phyloP scores from a whole-genome alignment of 2,113 vertebrate genomes.

The Pachypanchax playfairii region DNA sequence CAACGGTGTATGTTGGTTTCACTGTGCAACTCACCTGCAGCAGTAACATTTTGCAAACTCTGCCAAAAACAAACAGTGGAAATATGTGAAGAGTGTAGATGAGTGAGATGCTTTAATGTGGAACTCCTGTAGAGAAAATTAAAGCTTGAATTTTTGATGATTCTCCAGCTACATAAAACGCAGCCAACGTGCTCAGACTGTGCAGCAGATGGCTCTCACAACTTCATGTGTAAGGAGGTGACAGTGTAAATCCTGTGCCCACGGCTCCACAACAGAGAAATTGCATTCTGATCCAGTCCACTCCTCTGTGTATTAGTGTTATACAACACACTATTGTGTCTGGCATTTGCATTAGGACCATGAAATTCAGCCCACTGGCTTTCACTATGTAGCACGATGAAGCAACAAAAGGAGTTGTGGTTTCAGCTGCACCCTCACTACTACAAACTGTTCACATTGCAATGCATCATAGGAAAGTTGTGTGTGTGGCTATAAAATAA shows the following conservation, averaged over 20 bases:
- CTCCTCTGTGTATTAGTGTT: slow-evolving; percentile 65
- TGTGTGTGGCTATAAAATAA: slow-evolving; percentile 19
- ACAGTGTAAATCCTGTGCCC: slow-evolving; percentile 55
- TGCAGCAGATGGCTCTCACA: slow-evolving; percentile 41
- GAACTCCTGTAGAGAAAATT: slow-evolving; percentile 9
- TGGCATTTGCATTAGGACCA: slow-evolving; percentile 71
- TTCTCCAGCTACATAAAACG: slow-evolving; percentile 17
- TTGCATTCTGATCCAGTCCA: slow-evolving; percentile 62
- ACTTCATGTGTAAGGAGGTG: slow-evolving; percentile 48
- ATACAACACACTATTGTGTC: slow-evolving; percentile 71
- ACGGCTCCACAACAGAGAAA: slow-evolving; percentile 60
- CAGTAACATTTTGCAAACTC: not conserved
- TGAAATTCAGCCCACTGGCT: slow-evolving; percentile 67
- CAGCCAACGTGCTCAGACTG: slow-evolving; percentile 26
- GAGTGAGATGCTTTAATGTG: slow-evolving; percentile 2
- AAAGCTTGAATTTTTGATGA: slow-evolving; percentile 40
- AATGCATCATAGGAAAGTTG: slow-evolving; percentile 26
- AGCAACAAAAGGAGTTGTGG: slow-evolving; percentile 54
- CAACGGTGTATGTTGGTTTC: not conserved
- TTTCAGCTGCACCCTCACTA: slow-evolving; percentile 57
- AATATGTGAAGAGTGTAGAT: not conserved
- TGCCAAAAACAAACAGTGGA: not conserved
- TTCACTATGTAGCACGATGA: slow-evolving; percentile 38
- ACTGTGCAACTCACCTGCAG: not conserved
- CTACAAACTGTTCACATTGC: slow-evolving; percentile 47